Evolutionary conservation across 2,113 vertebrate genomes (phyloP), one percentile per base, ranked within the genome.

Genomic region (Nyctibius bracteatus): DNA sequence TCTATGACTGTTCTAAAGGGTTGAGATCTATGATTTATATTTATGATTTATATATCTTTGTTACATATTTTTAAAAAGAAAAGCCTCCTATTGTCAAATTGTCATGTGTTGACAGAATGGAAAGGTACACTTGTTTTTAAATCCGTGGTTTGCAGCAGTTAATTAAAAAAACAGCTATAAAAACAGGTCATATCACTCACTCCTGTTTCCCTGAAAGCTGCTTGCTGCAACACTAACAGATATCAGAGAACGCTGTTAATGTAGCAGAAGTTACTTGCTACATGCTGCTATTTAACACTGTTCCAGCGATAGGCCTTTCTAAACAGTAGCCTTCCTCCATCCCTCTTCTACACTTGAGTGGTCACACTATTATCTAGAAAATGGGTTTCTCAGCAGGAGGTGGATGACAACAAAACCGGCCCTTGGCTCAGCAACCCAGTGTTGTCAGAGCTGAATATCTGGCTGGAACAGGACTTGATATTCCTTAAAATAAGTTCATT

Each of bases 401-500:
- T 68, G 35, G 57, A 43, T 43, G 54, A 93, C 96, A 92, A 65
- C 74, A 94, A 94, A 97, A 94, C 10, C 9, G 39, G 63, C 71
- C 61, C 79, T 96, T 97, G 97, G 96, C 96, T 92, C 95, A 97
- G 98, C 96, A 97, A 88, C 25, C 51, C 61, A 7, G 9, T 71
- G 94, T 91, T 97, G 96, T 96, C 89, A 90, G 57, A 85, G 73
- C 80, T 95, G 96, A 97, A 73, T 92, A 91, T 98, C 95, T 96
- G 95, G 81, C 98, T 98, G 98, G 98, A 98, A 97, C 95, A 94
- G 95, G 95, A 96, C 97, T 98, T 97, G 98, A 97, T 98, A 97
- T 93, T 96, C 97, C 98, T 98, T 97, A 98, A 96, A 97, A 92
- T 82, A 96, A 97, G 95, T 98, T 98, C 98, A 98, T 98, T 98